Evolutionary conservation across 2,888 invertebrate species (phyloP).

Genomic region (Oligia strigilis): DNA sequence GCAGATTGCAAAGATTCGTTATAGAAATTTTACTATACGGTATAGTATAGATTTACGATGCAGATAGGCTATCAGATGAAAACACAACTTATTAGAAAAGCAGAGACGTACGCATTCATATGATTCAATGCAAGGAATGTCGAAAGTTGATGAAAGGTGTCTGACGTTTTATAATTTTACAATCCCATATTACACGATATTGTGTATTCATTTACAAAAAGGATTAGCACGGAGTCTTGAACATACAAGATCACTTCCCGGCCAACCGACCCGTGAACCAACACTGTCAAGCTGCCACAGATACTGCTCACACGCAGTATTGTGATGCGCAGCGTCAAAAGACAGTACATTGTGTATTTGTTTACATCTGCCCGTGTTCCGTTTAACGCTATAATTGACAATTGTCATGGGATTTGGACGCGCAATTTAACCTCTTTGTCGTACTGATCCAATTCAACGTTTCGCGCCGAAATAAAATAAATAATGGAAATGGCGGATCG

Average conservation of each 20-base stretch:
- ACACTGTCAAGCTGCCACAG: slow-evolving; percentile 66
- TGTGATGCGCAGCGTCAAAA: slow-evolving; percentile 70
- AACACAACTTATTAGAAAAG: slow-evolving; percentile 36
- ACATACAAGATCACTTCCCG: slow-evolving; percentile 64
- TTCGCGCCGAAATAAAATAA: slow-evolving; percentile 90
- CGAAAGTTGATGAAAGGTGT: slow-evolving; percentile 55
- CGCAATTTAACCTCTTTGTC: slow-evolving; percentile 90
- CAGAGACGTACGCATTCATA: slow-evolving; percentile 34
- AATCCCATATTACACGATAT: slow-evolving; percentile 54
- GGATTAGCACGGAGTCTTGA: slow-evolving; percentile 67
- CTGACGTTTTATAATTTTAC: slow-evolving; percentile 29
- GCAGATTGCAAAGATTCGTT: slow-evolving; percentile 35
- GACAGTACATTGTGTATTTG: slow-evolving; percentile 81
- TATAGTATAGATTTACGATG: slow-evolving; percentile 30
- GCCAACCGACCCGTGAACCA: slow-evolving; percentile 59
- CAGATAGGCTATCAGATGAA: slow-evolving; percentile 32
- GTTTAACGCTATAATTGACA: slow-evolving; percentile 83
- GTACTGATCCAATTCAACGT: slow-evolving; percentile 87
- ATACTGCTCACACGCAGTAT: slow-evolving; percentile 66
- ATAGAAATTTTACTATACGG: slow-evolving; percentile 38
- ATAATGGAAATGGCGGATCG: slow-evolving; percentile 89
- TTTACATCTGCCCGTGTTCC: slow-evolving; percentile 88
- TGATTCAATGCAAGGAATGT: slow-evolving; percentile 39
- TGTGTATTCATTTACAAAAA: slow-evolving; percentile 55
- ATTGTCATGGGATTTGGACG: slow-evolving; percentile 89